A percentile compares a stretch with the other conserved stretches of the same genome.
Evolutionary conservation across 1,140 invertebrate genomes (phyloP).

Genomic region (Dryas iulia): DNA sequence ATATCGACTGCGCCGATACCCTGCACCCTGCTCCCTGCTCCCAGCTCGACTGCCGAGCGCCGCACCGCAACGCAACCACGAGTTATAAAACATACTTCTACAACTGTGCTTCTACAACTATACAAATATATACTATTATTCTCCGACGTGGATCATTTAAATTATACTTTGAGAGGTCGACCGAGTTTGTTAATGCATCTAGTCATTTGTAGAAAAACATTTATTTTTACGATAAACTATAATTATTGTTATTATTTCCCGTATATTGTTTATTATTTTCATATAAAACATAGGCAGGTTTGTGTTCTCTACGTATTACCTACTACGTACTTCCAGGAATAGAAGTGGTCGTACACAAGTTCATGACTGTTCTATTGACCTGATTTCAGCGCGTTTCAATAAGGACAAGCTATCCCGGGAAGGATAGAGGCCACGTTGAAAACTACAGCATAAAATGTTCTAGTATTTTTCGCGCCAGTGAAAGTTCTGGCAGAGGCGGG

Average conservation of each 20-base stretch:
- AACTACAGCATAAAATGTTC: background rate
- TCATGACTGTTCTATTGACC: background rate
- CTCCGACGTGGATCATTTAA: background rate
- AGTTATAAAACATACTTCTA: background rate
- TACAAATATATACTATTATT: background rate
- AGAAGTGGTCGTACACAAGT: background rate
- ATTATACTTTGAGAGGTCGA: background rate
- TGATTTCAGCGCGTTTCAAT: constrained; percentile 1
- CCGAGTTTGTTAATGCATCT: background rate
- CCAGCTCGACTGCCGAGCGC: background rate
- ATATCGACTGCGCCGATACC: constrained; percentile 33
- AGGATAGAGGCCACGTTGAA: background rate
- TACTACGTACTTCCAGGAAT: background rate
- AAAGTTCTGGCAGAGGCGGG: background rate
- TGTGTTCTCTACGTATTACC: background rate
- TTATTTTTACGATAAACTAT: background rate
- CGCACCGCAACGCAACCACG: constrained; percentile 10
- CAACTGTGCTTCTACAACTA: background rate
- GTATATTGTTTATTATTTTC: background rate
- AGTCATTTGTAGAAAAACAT: background rate
- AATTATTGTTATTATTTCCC: too few relatives aligned
- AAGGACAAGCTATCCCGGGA: background rate
- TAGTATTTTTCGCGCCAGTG: background rate
- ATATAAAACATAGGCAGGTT: background rate
- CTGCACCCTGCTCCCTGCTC: constrained; percentile 1